phyloP scores from a whole-genome alignment of 2,888 invertebrate genomes.

The Drosophila robusta region DNA sequence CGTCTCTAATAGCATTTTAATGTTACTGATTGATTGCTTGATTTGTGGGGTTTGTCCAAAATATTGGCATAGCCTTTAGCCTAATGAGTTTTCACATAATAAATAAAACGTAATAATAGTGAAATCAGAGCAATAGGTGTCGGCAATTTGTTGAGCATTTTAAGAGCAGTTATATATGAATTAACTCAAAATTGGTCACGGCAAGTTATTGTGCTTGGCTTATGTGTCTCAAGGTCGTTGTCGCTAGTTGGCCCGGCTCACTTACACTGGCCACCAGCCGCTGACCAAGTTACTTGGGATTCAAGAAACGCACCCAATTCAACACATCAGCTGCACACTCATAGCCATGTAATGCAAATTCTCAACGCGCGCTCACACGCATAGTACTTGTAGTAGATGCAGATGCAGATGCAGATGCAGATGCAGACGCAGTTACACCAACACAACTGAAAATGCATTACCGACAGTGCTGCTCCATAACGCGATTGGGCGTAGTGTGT shows the following conservation, averaged over 20 bases:
- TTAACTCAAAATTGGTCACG: conserved; percentile 63
- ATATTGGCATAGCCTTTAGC: conserved; percentile 14
- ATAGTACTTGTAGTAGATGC: background rate
- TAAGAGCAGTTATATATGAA: conserved; percentile 34
- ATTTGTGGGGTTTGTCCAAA: conserved; percentile 36
- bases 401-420: conserved; percentile 20
- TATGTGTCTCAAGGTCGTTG: conserved; percentile 69
- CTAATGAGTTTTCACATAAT: conserved; percentile 62
- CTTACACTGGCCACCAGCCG: conserved; percentile 28
- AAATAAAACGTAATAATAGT: conserved; percentile 33
- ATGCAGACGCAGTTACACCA: conserved; percentile 21
- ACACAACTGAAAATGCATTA: conserved; percentile 16
- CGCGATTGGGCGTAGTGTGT: conserved; percentile 70
- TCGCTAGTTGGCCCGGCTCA: conserved; percentile 27
- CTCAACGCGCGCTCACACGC: conserved; percentile 34
- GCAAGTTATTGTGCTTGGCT: conserved; percentile 43
- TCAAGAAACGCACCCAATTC: conserved; percentile 53
- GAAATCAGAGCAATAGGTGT: conserved; percentile 43
- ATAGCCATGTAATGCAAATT: conserved; percentile 51
- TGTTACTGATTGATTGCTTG: conserved; percentile 58
- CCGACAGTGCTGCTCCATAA: conserved; percentile 49
- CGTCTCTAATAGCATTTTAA: conserved; percentile 55
- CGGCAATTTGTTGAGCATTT: conserved; percentile 45
- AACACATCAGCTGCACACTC: conserved; percentile 17
- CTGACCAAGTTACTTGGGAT: conserved; percentile 53